Conservation (phyloP, 1,140 invertebrate genomes). For the Pectinophora gossypiella region DNA sequence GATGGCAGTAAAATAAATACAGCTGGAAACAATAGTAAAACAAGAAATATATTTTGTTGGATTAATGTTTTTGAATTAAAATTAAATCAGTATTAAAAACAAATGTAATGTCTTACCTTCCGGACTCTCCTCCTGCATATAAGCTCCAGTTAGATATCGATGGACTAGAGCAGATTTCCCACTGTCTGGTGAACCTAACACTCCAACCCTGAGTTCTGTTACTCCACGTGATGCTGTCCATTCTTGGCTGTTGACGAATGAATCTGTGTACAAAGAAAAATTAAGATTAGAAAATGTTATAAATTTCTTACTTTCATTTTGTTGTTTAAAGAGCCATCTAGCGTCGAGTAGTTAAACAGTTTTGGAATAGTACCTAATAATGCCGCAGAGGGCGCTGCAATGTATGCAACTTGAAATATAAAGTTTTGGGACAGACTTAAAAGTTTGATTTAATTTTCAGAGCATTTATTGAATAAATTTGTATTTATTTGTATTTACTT, state of each 20-base stretch:
- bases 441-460: no score
- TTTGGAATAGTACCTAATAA: no score
- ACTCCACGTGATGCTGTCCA: constrained; percentile 97
- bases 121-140: constrained; percentile 98
- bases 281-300: not conserved
- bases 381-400: no score
- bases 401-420: no score
- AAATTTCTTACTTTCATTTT: no score
- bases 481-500: no score
- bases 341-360: no score
- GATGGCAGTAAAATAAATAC: constrained; percentile 16
- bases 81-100: not conserved
- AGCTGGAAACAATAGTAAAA: no score
- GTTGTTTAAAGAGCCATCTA: no score
- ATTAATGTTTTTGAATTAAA: not conserved
- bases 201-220: constrained; percentile 95
- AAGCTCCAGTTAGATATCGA: constrained; percentile 97
- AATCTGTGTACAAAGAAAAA: constrained; percentile 86
- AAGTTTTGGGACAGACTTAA: no score
- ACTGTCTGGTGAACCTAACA: constrained; percentile 94
- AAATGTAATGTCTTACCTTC: constrained; percentile 78
- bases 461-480: no score
- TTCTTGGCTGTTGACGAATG: constrained; percentile 99
- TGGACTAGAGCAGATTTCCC: constrained; percentile 98
- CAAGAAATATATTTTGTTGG: no score